Percentiles rank a stretch among this genome's conserved stretches.
phyloP scores from a whole-genome alignment of 2,797 vertebrate genomes.

The Cygnus olor region DNA sequence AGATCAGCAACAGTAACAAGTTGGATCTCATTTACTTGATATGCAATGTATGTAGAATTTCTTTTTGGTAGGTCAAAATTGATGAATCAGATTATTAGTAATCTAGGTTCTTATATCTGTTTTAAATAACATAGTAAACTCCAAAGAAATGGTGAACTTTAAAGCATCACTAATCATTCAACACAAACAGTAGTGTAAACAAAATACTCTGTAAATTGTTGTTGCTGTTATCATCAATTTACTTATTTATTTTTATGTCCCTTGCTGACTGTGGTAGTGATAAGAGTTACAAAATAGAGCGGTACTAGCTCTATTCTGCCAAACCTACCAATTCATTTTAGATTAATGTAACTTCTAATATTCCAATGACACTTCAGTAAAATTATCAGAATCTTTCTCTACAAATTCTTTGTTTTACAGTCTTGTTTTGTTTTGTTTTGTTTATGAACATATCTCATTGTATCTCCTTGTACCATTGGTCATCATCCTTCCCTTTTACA shows the following conservation, averaged over 20 bases:
- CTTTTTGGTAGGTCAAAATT: not conserved
- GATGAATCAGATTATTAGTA: not conserved
- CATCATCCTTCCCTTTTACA: not conserved
- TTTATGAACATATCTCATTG: not conserved
- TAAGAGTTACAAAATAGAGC: not conserved
- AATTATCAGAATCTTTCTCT: not conserved
- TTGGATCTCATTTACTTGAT: not conserved
- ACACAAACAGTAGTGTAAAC: not conserved
- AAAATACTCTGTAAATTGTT: not conserved
- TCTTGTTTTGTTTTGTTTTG: not conserved
- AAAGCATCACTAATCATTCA: not conserved
- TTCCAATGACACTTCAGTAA: not conserved
- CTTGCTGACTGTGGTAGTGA: not conserved
- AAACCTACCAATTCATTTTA: not conserved
- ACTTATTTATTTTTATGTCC: not conserved
- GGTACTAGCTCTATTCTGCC: not conserved
- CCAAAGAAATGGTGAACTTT: not conserved
- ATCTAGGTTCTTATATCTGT: not conserved
- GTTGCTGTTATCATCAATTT: too few relatives aligned
- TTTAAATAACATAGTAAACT: not conserved
- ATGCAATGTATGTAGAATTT: not conserved
- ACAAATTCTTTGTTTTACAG: too few relatives aligned
- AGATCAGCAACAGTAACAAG: not conserved
- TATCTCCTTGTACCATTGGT: not conserved
- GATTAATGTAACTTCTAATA: not conserved